A percentile compares a stretch with the other conserved stretches of the same genome.
phyloP scores from a whole-genome alignment of 2,113 vertebrate species.

The Copsychus sechellarum region DNA sequence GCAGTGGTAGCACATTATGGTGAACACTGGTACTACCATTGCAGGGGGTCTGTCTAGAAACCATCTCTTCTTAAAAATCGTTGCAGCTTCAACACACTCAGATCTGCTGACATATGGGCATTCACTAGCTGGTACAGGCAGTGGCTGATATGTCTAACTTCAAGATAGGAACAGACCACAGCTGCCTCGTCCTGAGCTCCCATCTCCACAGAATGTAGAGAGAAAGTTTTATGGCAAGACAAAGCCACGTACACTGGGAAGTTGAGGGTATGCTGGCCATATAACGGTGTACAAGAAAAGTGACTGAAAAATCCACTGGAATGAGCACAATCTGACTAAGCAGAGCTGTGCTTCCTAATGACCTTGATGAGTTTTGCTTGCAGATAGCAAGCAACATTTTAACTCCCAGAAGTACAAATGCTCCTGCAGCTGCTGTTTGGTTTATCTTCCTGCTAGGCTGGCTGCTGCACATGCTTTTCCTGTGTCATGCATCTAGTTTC shows the following conservation, averaged over 20 bases:
- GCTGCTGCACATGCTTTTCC: neutral
- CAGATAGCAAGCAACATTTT: neutral
- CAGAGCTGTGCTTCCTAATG: neutral
- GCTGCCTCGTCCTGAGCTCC: neutral
- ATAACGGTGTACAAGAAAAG: neutral
- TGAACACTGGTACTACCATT: neutral
- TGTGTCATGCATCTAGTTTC: neutral
- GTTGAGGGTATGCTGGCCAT: neutral
- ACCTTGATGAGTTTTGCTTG: neutral
- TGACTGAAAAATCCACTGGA: neutral
- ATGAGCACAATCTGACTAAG: neutral
- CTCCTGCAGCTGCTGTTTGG: neutral
- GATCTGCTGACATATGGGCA: neutral
- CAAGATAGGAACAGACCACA: neutral
- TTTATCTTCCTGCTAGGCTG: constrained; percentile 10
- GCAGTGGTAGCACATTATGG: rapidly evolving
- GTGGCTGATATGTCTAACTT: neutral
- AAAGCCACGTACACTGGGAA: rapidly evolving
- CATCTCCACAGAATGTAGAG: neutral
- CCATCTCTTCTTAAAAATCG: neutral
- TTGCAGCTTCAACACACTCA: neutral
- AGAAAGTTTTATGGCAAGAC: neutral
- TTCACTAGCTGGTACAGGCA: neutral
- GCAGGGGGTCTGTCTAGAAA: neutral
- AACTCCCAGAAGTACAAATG: constrained; percentile 6